A percentile compares a stretch with the other conserved stretches of the same genome.
These are phyloP conservation scores for Cerastis rubricosa DNA, from an alignment of 2,888 invertebrate genomes.

Conservation along the genomic window DNA sequence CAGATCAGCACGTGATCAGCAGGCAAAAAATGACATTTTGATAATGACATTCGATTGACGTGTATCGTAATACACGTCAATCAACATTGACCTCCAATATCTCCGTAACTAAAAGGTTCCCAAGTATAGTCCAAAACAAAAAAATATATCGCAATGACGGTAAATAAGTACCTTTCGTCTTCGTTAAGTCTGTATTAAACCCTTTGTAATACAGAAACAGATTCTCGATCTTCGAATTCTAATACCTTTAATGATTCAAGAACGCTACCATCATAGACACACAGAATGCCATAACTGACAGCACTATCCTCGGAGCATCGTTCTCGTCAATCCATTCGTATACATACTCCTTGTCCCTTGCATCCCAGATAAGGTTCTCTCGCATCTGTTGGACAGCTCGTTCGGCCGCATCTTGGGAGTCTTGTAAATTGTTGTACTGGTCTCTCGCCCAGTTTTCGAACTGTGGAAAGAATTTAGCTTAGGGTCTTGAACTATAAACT, in stretches of 20 bases:
- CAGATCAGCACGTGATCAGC: too few relatives aligned
- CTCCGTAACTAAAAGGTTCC: too few relatives aligned
- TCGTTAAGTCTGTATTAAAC: too few relatives aligned
- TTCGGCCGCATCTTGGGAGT: conserved; percentile 71
- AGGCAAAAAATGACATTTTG: too few relatives aligned
- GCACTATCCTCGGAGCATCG: conserved; percentile 77
- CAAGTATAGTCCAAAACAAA: too few relatives aligned
- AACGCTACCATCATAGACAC: conserved; percentile 76
- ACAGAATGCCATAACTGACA: conserved; percentile 77
- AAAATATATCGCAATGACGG: too few relatives aligned
- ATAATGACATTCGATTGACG: too few relatives aligned
- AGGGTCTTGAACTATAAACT: background rate
- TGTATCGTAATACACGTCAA: too few relatives aligned
- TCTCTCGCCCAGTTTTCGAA: conserved; percentile 78
- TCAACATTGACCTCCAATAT: too few relatives aligned
- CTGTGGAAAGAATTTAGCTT: conserved; percentile 69
- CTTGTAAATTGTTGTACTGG: conserved; percentile 75
- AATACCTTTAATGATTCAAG: conserved; percentile 71
- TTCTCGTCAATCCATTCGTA: conserved; percentile 87
- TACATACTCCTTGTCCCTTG: conserved; percentile 67
- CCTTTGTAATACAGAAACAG: conserved; percentile 4
- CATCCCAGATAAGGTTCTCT: conserved; percentile 76
- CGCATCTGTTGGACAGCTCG: conserved; percentile 64
- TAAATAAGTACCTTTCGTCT: too few relatives aligned
- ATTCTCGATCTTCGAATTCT: conserved; percentile 9